phyloP scores from a whole-genome alignment of 2,797 vertebrate genomes.

The Smutsia temminckii region DNA sequence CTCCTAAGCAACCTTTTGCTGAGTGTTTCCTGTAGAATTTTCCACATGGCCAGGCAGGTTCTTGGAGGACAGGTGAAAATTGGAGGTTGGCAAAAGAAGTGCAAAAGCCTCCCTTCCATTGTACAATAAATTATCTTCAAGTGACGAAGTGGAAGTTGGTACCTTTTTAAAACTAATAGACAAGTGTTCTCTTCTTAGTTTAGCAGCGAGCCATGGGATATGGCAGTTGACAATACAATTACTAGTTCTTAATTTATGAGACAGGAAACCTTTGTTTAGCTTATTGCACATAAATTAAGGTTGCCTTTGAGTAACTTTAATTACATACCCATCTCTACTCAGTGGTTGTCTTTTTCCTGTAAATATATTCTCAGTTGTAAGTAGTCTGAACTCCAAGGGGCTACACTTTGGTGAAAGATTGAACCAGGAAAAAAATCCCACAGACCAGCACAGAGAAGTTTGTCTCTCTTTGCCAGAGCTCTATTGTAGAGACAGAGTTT shows the following conservation, averaged over 20 bases:
- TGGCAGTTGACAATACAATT: conserved; percentile 72
- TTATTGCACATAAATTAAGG: conserved; percentile 81
- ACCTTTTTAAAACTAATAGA: conserved; percentile 1
- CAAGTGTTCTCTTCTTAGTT: conserved; percentile 53
- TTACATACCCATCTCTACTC: conserved; percentile 64
- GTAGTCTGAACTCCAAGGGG: neutral
- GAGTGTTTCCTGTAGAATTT: neutral
- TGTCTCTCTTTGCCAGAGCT: neutral
- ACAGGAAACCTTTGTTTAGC: conserved; percentile 82
- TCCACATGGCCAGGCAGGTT: neutral
- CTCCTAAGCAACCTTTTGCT: neutral
- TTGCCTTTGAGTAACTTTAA: conserved; percentile 78
- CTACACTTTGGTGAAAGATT: neutral
- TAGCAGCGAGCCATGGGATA: conserved; percentile 69
- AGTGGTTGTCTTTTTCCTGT: conserved; percentile 70
- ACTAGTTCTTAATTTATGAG: conserved; percentile 82
- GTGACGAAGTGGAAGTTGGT: neutral
- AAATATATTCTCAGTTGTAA: neutral
- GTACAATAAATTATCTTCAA: neutral
- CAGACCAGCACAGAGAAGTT: neutral
- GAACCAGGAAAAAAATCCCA: neutral
- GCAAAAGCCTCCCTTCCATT: neutral
- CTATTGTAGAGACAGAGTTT: neutral
- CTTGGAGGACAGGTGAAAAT: neutral
- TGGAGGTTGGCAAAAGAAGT: neutral